These are phyloP conservation scores for Dromaius novaehollandiae DNA, from an alignment of 2,113 vertebrate species.

Conservation along the genomic window DNA sequence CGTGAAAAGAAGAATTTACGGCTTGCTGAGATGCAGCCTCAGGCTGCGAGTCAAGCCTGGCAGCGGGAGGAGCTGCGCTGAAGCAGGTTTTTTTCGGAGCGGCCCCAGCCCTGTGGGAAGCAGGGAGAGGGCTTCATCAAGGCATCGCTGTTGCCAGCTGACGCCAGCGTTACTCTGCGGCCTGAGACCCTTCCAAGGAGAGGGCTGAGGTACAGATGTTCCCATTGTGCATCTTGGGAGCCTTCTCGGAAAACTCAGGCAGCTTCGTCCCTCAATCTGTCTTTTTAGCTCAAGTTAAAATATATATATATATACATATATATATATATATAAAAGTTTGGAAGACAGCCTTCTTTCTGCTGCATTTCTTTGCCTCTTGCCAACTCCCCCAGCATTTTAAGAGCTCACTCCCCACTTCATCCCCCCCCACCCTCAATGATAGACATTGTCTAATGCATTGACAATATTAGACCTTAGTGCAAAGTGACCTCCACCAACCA, in stretches of 20 bases:
- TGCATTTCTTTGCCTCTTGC: background rate
- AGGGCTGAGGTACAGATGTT: slow-evolving; percentile 66
- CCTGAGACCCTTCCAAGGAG: slow-evolving; percentile 69
- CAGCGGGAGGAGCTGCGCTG: background rate
- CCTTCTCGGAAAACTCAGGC: slow-evolving; percentile 69
- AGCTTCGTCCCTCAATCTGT: slow-evolving; percentile 27
- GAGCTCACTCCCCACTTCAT: background rate
- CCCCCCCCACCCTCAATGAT: rapidly evolving
- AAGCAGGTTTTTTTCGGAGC: background rate
- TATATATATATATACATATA: no score
- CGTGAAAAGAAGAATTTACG: slow-evolving; percentile 33
- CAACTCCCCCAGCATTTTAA: background rate
- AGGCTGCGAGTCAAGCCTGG: background rate
- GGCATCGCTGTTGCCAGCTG: slow-evolving; percentile 51
- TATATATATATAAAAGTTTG: background rate
- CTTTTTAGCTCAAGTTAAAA: slow-evolving; percentile 27
- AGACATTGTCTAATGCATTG: background rate
- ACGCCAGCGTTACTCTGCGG: slow-evolving; percentile 62
- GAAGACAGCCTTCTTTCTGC: background rate
- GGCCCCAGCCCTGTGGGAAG: background rate
- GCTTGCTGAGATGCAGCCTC: background rate
- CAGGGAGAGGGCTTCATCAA: background rate
- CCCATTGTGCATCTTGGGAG: slow-evolving; percentile 69
- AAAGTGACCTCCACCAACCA: background rate
- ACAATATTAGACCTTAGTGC: background rate